Conservation (phyloP, 2,113 vertebrate species). For the Rostratula benghalensis region DNA sequence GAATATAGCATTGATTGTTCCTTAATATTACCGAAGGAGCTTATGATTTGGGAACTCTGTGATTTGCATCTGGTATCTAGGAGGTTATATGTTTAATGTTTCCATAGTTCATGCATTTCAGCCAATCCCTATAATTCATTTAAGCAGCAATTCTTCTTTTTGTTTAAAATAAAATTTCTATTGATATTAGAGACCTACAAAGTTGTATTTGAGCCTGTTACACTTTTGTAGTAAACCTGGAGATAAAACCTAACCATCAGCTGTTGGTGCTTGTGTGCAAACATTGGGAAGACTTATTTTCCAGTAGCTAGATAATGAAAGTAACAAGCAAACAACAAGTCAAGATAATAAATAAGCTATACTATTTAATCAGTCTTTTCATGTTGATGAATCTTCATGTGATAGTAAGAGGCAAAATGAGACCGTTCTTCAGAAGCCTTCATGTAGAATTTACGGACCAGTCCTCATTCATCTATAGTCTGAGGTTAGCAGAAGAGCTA, state of each 20-base stretch:
- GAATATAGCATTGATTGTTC: slow-evolving; percentile 11
- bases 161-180: neutral
- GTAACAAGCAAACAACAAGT: neutral
- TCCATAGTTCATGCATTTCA: neutral
- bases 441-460: neutral
- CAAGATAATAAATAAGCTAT: neutral
- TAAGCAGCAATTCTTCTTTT: neutral
- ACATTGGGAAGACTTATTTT: neutral
- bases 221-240: neutral
- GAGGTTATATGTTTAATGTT: neutral
- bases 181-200: neutral
- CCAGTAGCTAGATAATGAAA: neutral
- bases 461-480: neutral
- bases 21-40: neutral
- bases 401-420: neutral
- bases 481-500: neutral
- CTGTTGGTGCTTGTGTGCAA: neutral
- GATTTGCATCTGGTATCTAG: neutral
- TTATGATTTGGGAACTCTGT: neutral
- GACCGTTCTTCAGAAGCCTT: neutral
- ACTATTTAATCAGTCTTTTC: slow-evolving; percentile 25
- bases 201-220: neutral
- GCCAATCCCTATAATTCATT: neutral
- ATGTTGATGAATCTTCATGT: slow-evolving; percentile 25
- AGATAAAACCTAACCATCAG: neutral